phyloP scores from a whole-genome alignment of 2,888 invertebrate species.

The Sipunculus nudus region DNA sequence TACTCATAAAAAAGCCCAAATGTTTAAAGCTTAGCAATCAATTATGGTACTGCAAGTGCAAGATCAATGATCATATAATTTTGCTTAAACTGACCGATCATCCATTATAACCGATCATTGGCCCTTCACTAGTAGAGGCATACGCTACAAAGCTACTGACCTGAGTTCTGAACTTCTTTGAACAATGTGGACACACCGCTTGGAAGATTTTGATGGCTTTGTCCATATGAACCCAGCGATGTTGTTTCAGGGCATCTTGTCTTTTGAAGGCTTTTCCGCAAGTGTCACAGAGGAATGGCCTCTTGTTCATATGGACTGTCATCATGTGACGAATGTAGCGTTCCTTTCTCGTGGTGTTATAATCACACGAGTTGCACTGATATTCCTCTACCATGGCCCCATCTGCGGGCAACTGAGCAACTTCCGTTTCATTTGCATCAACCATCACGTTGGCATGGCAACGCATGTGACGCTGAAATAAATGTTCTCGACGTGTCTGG shows the following conservation, averaged over 20 bases:
- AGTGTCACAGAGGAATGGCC: conserved; percentile 70
- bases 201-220: conserved; percentile 42
- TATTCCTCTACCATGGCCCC: conserved; percentile 39
- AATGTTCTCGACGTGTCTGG: conserved; percentile 43
- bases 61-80: too few relatives aligned
- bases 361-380: conserved; percentile 62
- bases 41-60: too few relatives aligned
- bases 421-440: conserved; percentile 11
- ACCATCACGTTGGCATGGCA: conserved; percentile 38
- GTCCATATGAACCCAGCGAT: conserved; percentile 46
- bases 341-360: conserved; percentile 63
- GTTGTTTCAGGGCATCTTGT: conserved; percentile 69
- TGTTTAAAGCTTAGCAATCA: too few relatives aligned
- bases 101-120: background rate
- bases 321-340: conserved; percentile 65
- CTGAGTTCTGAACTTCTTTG: conserved; percentile 62
- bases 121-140: background rate
- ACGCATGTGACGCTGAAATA: conserved; percentile 51
- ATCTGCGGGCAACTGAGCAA: conserved; percentile 5
- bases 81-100: too few relatives aligned
- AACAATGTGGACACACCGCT: conserved; percentile 58
- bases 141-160: conserved; percentile 32
- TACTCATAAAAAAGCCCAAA: too few relatives aligned
- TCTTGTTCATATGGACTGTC: conserved; percentile 68
- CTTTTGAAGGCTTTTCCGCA: conserved; percentile 71